A percentile compares a stretch with the other conserved stretches of the same genome.
Evolutionary conservation across 1,140 invertebrate species (phyloP).

Genomic region (Rhopalosiphum padi): DNA sequence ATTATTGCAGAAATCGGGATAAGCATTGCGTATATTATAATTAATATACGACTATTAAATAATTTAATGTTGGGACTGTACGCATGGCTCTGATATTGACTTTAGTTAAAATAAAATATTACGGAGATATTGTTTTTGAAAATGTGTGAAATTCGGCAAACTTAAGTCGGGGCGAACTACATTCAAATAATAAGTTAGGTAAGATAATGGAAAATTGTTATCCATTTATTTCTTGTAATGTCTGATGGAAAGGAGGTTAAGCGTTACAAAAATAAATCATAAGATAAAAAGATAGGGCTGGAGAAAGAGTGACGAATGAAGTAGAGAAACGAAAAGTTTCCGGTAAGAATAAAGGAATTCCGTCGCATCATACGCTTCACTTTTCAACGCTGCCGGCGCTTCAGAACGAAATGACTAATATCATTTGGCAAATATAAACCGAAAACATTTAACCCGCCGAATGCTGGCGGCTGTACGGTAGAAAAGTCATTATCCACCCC

Average conservation of each 20-base stretch:
- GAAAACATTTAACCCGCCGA: conserved; percentile 27
- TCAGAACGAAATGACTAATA: conserved; percentile 50
- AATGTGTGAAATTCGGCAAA: not conserved
- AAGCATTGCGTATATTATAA: too few relatives aligned
- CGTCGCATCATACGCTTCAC: not conserved
- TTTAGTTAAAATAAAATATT: not conserved
- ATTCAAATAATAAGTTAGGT: not conserved
- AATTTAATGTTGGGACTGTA: not conserved
- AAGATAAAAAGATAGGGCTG: not conserved
- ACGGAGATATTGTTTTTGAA: not conserved
- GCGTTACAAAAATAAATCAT: not conserved
- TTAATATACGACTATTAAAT: not conserved
- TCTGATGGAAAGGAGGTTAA: conserved; percentile 1
- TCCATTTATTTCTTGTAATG: not conserved
- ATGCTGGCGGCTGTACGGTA: not conserved
- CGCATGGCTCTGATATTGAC: not conserved
- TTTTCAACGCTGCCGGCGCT: not conserved
- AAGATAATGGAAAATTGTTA: not conserved
- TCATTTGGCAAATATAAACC: conserved; percentile 30
- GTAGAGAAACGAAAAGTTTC: conserved; percentile 10
- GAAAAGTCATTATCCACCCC: conserved; percentile 43
- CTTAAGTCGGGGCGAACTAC: not conserved
- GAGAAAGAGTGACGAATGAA: not conserved
- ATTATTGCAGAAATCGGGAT: too few relatives aligned
- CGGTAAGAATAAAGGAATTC: conserved; percentile 37